These are phyloP conservation scores for Epistrophella euchroma DNA, from an alignment of 2,888 invertebrate genomes.

Conservation along the genomic window DNA sequence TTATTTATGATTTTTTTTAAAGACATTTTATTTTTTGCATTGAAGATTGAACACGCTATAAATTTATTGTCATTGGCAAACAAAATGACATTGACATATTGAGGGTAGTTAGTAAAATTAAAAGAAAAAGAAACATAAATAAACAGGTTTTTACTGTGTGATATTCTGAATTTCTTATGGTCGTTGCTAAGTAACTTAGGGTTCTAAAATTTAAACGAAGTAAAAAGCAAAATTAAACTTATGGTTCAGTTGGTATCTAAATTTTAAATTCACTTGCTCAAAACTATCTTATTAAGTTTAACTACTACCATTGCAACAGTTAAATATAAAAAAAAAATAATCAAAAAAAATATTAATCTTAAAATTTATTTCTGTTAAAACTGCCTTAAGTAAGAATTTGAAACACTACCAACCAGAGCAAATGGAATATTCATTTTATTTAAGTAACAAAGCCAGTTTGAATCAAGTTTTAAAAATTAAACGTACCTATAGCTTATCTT, in stretches of 20 bases:
- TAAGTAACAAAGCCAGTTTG: not conserved
- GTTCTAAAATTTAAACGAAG: too few species aligned
- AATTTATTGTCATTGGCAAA: constrained; percentile 13
- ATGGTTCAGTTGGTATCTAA: not conserved
- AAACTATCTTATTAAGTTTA: not conserved
- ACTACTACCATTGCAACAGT: not conserved
- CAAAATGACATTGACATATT: constrained; percentile 32
- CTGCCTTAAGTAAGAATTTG: not conserved
- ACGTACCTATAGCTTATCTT: not conserved
- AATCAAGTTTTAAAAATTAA: not conserved
- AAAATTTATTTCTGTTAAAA: not conserved
- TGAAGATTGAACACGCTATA: not conserved
- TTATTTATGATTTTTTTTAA: not conserved
- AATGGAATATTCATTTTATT: not conserved
- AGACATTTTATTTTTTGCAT: not conserved
- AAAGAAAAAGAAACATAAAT: not conserved
- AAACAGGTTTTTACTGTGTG: not conserved
- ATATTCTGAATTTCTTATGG: not conserved
- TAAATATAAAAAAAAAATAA: not conserved
- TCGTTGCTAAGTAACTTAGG: too few species aligned
- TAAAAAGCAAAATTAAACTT: not conserved
- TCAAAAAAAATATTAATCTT: not conserved
- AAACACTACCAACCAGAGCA: not conserved
- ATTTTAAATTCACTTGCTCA: not conserved
- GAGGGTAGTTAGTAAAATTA: constrained; percentile 3